Evolutionary conservation across 2,113 vertebrate genomes (phyloP).

Genomic region (Empidonax alnorum): DNA sequence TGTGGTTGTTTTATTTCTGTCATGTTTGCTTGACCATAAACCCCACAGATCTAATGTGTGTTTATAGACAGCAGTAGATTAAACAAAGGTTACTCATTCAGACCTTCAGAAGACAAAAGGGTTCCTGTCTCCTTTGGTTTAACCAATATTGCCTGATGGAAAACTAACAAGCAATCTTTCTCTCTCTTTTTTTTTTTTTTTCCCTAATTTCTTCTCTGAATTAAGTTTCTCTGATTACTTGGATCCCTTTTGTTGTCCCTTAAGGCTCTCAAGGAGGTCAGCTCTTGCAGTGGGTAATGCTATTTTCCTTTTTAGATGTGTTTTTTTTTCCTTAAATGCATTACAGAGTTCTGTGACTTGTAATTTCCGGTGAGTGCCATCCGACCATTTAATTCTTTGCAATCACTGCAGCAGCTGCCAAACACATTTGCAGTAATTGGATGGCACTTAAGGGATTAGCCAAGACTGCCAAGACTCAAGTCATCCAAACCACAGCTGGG

Average conservation of each 20-base stretch:
- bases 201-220: neutral
- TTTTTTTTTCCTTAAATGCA: constrained; percentile 29
- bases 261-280: neutral
- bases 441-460: constrained; percentile 62
- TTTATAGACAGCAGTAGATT: neutral
- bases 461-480: constrained; percentile 1
- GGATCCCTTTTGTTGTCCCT: neutral
- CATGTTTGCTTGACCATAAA: neutral
- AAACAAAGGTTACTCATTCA: neutral
- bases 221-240: neutral
- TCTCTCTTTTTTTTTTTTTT: neutral
- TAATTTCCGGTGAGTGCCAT: constrained; percentile 39
- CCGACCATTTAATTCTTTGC: constrained; percentile 45
- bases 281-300: neutral
- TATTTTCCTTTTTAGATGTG: constrained; percentile 27
- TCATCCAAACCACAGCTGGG: constrained; percentile 29
- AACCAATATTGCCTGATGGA: neutral
- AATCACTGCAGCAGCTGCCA: constrained; percentile 23
- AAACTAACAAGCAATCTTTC: neutral
- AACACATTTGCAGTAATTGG: constrained; percentile 61
- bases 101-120: neutral
- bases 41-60: neutral
- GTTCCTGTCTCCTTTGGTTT: neutral
- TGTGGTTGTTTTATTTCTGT: neutral
- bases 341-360: constrained; percentile 6